phyloP scores from a whole-genome alignment of 2,888 invertebrate genomes.

The Xylophagus ater region DNA sequence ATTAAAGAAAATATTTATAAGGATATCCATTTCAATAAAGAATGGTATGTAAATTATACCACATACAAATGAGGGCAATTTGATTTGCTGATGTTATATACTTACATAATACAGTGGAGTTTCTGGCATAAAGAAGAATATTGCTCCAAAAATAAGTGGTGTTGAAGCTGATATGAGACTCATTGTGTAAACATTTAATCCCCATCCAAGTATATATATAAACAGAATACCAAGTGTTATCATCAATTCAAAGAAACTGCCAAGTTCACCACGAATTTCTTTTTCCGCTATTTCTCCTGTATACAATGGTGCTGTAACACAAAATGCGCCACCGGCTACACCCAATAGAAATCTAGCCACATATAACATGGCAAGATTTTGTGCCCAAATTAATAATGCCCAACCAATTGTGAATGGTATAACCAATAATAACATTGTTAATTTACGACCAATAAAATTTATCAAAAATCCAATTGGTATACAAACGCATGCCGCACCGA shows the following conservation, averaged over 20 bases:
- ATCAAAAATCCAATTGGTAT: conserved; percentile 60
- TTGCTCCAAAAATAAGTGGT: conserved; percentile 54
- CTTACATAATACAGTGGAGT: conserved; percentile 61
- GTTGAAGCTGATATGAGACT: conserved; percentile 31
- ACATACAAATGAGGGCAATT: no score
- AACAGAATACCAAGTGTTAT: conserved; percentile 72
- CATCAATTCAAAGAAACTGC: conserved; percentile 80
- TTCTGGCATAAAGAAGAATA: conserved; percentile 80
- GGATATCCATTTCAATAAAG: not conserved
- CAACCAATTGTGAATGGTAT: conserved; percentile 64
- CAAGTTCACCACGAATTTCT: conserved; percentile 69
- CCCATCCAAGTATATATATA: conserved; percentile 53
- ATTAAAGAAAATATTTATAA: not conserved
- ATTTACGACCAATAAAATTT: conserved; percentile 61
- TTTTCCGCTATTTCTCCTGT: conserved; percentile 78
- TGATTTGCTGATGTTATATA: no score
- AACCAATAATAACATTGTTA: conserved; percentile 41
- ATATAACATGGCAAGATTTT: conserved; percentile 42
- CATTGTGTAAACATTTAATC: conserved; percentile 28
- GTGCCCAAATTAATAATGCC: conserved; percentile 60
- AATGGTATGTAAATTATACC: no score
- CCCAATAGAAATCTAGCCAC: conserved; percentile 35
- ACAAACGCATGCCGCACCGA: conserved; percentile 64
- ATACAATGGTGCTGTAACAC: conserved; percentile 73
- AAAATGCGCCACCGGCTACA: conserved; percentile 56